Base-by-base conservation (phyloP, 2,113 vertebrate species). In the Grus americana region DNA sequence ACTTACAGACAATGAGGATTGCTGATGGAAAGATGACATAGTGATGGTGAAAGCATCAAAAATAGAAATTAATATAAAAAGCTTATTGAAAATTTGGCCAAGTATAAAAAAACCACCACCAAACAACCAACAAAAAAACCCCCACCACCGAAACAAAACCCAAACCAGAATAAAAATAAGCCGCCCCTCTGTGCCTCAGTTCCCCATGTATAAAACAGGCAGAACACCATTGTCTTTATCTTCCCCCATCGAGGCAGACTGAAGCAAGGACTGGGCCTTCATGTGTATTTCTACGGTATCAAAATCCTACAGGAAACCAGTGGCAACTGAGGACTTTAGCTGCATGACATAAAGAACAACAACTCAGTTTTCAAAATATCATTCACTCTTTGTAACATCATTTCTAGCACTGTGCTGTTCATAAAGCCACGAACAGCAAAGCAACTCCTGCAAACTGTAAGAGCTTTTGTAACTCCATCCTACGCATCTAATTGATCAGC, bases 401-500 rank as follows among this genome's bases (percentile, higher is more conserved):
- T 80, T 92, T 82, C 24, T 36, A 90, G 70, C 70, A n/a, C 73
- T 5, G 66, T 85, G 73, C 86, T 95, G 62, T 38, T 94, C 54
- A 12, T 52, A 75, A 63, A 96, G 49, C 49, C 70, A 46, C 3
- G 46, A 94, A 46, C 57, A 90, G 92, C 83, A 75, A 71, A 74
- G 65, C 78, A 94, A 26, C 78, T 88, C 84, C 71, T 36, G 90
- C 78, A 93, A 79, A 86, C 70, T 90, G 58, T 66, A 90, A 88
- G 93, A 96, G 96, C 92, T 95, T 96, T 94, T 96, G 94, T 97
- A 96, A 95, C 90, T 86, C 87, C 95, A 96, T 96, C 95, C 87
- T 91, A 95, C 34, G 4, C 93, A 92, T 90, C 94, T 97, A 91
- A 96, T 86, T 90, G 94, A 94, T 96, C 90, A 22, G 70, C 92